These are phyloP conservation scores for Onychostruthus taczanowskii DNA, from an alignment of 2,113 vertebrate genomes.

Conservation along the genomic window DNA sequence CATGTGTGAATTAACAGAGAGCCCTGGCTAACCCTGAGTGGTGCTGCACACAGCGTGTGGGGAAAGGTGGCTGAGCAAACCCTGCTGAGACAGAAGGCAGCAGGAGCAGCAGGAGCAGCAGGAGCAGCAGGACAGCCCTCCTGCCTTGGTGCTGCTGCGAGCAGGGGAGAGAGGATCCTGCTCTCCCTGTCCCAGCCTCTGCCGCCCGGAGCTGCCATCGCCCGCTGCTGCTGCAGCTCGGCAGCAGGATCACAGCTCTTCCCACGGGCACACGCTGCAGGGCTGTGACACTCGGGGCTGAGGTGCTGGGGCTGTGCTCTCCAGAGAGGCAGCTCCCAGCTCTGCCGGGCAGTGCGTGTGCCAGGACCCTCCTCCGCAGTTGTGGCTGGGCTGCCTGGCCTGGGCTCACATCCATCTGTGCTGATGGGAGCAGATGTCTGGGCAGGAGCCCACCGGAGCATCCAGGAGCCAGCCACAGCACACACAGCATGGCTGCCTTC, in stretches of 20 bases:
- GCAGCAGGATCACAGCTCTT: background rate
- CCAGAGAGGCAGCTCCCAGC: background rate
- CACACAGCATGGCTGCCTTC: background rate
- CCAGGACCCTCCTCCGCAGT: accelerated
- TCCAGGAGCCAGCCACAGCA: accelerated
- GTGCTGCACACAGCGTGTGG: background rate
- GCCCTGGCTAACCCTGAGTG: background rate
- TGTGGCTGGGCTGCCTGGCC: background rate
- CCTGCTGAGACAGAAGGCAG: background rate
- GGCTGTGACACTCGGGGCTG: background rate
- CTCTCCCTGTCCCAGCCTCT: no score
- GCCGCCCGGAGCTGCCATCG: background rate
- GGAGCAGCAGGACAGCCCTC: no score
- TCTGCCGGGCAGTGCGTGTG: accelerated
- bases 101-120: background rate
- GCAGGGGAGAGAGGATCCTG: background rate
- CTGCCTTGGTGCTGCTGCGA: background rate
- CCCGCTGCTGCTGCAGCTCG: background rate
- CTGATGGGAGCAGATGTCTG: background rate
- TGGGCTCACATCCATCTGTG: accelerated
- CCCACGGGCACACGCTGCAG: background rate
- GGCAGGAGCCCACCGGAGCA: background rate
- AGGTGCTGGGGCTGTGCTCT: background rate
- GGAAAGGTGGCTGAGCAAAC: background rate
- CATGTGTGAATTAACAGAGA: conserved; percentile 16